These are phyloP conservation scores for Bubo blakistoni DNA, from an alignment of 2,113 vertebrate genomes.

Conservation along the genomic window DNA sequence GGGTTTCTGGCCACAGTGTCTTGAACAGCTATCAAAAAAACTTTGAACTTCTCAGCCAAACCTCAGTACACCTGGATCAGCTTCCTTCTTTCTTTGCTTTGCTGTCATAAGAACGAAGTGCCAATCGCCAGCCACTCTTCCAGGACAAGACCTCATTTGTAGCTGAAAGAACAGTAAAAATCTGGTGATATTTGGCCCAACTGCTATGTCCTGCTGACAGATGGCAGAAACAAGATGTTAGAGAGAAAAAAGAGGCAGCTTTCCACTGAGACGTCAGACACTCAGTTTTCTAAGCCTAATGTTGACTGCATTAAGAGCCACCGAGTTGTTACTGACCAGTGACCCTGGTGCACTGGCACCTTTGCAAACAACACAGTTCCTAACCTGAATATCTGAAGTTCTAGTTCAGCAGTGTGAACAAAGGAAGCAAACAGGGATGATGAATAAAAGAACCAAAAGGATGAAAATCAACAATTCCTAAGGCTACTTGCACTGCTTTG, in stretches of 20 bases:
- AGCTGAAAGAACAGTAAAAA: conserved; percentile 36
- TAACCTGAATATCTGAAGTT: not conserved
- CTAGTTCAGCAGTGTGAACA: not conserved
- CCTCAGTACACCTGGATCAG: not conserved
- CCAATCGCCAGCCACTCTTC: not conserved
- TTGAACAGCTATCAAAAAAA: not conserved
- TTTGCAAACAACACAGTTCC: not conserved
- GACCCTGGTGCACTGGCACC: not conserved
- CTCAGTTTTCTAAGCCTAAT: not conserved
- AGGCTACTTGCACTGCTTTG: not conserved
- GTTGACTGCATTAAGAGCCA: not conserved
- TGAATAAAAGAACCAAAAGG: not conserved
- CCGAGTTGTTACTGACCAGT: not conserved
- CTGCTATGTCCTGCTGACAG: conserved; percentile 18
- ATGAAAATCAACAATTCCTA: not conserved
- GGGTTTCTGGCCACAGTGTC: not conserved
- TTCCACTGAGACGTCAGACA: conserved; percentile 6
- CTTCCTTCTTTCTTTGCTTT: not conserved
- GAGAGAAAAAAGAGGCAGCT: not conserved
- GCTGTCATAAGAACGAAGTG: not conserved
- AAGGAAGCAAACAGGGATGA: not conserved
- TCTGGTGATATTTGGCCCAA: conserved; percentile 22
- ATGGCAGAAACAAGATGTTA: conserved; percentile 9
- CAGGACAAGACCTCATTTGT: conserved; percentile 32
- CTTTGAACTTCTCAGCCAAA: not conserved